A percentile compares a stretch with the other conserved stretches of the same genome.
Evolutionary conservation across 2,797 vertebrate genomes (phyloP).

Genomic region (Pelochelys cantorii): DNA sequence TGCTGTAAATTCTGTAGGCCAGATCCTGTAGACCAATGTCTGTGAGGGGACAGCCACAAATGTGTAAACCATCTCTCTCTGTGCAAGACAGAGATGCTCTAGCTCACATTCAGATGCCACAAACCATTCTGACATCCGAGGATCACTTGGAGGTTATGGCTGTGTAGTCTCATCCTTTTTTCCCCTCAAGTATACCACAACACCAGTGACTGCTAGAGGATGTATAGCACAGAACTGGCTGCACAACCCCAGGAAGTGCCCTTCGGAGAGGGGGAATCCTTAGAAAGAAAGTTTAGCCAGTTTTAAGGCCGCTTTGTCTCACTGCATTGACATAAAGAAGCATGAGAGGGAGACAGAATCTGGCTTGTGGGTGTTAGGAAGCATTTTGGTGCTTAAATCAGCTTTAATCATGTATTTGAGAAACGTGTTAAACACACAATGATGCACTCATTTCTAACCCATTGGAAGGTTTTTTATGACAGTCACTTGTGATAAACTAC

Average conservation of each 20-base stretch:
- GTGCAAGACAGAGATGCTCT: not conserved
- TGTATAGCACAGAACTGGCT: fast-evolving
- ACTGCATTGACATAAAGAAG: not conserved
- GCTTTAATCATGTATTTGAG: not conserved
- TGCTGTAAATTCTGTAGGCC: not conserved
- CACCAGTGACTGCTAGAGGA: fast-evolving
- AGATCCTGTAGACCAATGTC: not conserved
- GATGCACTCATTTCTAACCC: not conserved
- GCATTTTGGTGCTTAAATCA: not conserved
- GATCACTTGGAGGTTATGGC: not conserved
- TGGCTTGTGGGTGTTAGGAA: not conserved
- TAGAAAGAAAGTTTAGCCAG: fast-evolving
- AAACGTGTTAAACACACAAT: fast-evolving
- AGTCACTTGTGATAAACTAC: not conserved
- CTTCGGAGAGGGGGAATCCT: not conserved
- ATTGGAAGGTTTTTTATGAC: not conserved
- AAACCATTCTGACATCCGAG: not conserved
- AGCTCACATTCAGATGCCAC: not conserved
- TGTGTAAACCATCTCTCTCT: not conserved
- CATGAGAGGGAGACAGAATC: not conserved
- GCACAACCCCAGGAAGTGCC: not conserved
- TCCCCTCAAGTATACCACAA: fast-evolving
- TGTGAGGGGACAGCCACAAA: not conserved
- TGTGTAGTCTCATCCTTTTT: not conserved
- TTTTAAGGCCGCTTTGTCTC: not conserved